Base-by-base conservation (phyloP, 2,888 invertebrate species). In the Morinoia aosen region DNA sequence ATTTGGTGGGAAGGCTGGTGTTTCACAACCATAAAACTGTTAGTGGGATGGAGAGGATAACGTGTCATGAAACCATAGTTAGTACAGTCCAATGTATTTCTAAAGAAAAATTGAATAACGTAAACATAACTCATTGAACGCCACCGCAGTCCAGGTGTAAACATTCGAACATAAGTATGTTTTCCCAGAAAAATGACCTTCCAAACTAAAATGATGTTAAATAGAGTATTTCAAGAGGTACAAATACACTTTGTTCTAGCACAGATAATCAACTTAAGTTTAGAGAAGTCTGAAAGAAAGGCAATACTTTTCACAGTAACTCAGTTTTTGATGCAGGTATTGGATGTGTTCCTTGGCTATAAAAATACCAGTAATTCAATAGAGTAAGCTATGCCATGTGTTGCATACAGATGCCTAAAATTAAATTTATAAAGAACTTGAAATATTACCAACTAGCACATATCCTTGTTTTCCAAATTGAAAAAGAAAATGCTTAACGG, bases 11-110 rank as follows among this genome's bases (percentile, higher is more conserved):
- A 95, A 96, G 88, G 96, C 96, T 61, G 95, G 58, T 40, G 91
- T 95, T 88, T 96, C 96, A 95, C 96, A 96, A 39, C 95, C 95
- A 91, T 57, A 16, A 40, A 96, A 96, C 96, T 96, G 96, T 40
- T 95, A 96, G 90, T 88, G 48, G n/a, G 57, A 40, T 58, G 48
- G 48, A 61, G 39, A 76, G n/a, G 88, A 64, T 40, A 95, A 57
- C 39, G 33, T 10, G 61, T 58, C 58, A 94, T 76, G 33, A 76
- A 76, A 76, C 76, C 76, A 76, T 76, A 25, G 76, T 76, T 76
- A 76, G 33, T 76, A 76, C 33, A 16, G 16, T 76, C 33, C 25
- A 25, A 76, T 76, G 8, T 33, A 76, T 33, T 16, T 76, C 14
- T 25, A 19, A 19, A 61, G 19, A 8, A 76, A 76, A 76, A 76